These are phyloP conservation scores for Rana temporaria DNA, from an alignment of 2,113 vertebrate species.

Conservation along the genomic window DNA sequence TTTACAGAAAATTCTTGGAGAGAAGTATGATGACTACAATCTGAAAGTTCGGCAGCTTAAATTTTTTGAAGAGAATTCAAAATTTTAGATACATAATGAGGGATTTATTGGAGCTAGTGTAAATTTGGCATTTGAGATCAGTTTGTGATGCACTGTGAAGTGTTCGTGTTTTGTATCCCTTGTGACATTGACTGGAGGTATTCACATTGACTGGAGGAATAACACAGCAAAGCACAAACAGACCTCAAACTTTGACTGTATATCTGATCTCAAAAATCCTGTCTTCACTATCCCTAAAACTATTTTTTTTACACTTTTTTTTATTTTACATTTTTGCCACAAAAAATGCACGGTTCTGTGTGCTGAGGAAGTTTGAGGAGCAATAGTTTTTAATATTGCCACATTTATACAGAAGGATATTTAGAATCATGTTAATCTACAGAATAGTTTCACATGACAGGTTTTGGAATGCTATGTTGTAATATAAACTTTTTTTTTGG, in stretches of 20 bases:
- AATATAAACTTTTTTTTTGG: not conserved
- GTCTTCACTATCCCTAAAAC: not conserved
- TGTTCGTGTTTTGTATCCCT: too few relatives aligned
- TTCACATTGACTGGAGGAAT: too few relatives aligned
- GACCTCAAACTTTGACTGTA: too few relatives aligned
- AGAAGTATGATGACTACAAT: constrained; percentile 84
- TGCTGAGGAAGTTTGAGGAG: constrained; percentile 1
- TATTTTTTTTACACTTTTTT: not conserved
- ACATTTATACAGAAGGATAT: not conserved
- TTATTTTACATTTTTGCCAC: not conserved
- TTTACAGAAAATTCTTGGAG: constrained; percentile 85
- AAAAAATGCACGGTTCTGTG: not conserved
- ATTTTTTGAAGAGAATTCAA: constrained; percentile 91
- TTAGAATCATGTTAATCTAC: not conserved
- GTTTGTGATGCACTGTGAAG: too few relatives aligned
- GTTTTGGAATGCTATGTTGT: not conserved
- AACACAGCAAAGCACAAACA: too few relatives aligned
- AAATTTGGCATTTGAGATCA: too few relatives aligned
- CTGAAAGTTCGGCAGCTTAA: constrained; percentile 91
- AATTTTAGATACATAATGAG: constrained; percentile 66
- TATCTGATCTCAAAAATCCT: too few relatives aligned
- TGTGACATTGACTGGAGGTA: too few relatives aligned
- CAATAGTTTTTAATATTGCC: constrained; percentile 38
- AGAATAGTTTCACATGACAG: not conserved
- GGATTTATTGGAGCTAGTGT: not conserved